Conservation (phyloP, 2,888 invertebrate genomes). For the Smittia sp. region DNA sequence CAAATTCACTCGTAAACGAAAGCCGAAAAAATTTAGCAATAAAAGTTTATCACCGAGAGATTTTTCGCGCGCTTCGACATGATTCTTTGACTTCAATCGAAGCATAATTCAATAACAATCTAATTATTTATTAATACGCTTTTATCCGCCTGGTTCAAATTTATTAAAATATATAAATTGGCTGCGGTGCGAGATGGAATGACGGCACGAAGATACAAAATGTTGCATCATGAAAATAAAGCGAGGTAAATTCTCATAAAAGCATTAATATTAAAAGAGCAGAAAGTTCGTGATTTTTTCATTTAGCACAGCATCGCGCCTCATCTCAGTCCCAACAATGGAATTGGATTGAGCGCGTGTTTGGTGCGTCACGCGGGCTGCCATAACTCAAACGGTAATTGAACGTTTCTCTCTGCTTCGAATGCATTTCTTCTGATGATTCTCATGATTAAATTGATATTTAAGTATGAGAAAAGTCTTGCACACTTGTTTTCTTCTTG, state of each 20-base stretch:
- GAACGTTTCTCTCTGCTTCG: background rate
- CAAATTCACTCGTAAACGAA: background rate
- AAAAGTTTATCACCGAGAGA: background rate
- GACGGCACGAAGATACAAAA: background rate
- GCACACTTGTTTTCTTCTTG: background rate
- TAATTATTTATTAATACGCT: slow-evolving; percentile 28
- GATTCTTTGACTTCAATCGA: background rate
- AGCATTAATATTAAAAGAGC: slow-evolving; percentile 8
- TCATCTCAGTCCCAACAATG: background rate
- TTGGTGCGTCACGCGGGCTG: slow-evolving; percentile 18
- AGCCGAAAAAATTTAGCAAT: background rate
- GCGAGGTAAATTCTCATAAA: background rate
- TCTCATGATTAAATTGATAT: slow-evolving; percentile 32
- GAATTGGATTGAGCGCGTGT: slow-evolving; percentile 26
- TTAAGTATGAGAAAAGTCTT: slow-evolving; percentile 35
- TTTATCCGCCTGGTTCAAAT: background rate
- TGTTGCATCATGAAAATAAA: background rate
- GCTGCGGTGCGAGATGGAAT: slow-evolving; percentile 4
- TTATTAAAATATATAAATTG: slow-evolving; percentile 11
- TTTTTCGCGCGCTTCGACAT: background rate
- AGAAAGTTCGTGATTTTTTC: slow-evolving; percentile 39
- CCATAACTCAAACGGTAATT: slow-evolving; percentile 12
- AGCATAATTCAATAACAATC: slow-evolving; percentile 25
- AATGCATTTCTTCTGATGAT: background rate
- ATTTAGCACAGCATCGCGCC: slow-evolving; percentile 12